These are phyloP conservation scores for Laterallus jamaicensis DNA, from an alignment of 2,113 vertebrate species.

Conservation along the genomic window DNA sequence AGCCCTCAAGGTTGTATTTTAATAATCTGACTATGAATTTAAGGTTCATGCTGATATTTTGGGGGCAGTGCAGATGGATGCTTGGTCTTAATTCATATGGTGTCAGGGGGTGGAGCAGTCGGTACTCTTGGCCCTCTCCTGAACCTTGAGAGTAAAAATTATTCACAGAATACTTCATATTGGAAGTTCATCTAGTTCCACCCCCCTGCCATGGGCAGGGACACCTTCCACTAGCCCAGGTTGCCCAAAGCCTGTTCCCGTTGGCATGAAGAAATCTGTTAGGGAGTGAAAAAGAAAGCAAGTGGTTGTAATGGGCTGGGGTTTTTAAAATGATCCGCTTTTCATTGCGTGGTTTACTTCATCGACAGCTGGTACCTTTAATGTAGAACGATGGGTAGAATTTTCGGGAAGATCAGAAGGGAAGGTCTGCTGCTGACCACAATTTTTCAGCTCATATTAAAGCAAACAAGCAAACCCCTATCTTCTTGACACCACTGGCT, in stretches of 20 bases:
- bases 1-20: neutral
- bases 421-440: neutral
- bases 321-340: neutral
- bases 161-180: no score
- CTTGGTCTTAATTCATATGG: neutral
- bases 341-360: fast-evolving
- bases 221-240: no score
- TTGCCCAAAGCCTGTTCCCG: neutral
- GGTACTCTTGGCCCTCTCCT: neutral
- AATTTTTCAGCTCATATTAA: neutral
- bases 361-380: neutral
- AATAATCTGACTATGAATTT: neutral
- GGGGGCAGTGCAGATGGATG: neutral
- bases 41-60: neutral
- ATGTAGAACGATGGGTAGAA: neutral
- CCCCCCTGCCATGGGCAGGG: no score
- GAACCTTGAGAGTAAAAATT: neutral
- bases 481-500: neutral
- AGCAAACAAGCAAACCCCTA: neutral
- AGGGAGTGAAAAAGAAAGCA: neutral
- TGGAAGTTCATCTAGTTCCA: no score
- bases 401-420: neutral
- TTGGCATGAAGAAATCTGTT: neutral
- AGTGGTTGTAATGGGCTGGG: neutral
- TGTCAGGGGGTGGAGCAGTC: neutral